Evolutionary conservation across 2,888 invertebrate genomes (phyloP).

Genomic region (Epinotia demarniana): DNA sequence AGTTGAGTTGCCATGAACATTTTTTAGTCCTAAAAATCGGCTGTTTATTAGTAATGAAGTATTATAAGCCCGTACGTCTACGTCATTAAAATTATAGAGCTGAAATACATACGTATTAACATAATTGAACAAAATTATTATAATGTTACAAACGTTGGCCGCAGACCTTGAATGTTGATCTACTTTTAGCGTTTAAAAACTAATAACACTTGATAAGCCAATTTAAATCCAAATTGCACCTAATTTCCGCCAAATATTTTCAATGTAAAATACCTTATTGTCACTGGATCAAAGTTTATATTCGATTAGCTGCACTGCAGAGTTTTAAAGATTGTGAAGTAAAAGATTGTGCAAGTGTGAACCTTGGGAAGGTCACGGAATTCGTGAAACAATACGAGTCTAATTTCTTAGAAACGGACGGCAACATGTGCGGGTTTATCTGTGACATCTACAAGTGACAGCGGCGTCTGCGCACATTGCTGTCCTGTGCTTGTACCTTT

Average conservation of each 20-base stretch:
- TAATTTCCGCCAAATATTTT: neutral
- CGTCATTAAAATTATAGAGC: conserved; percentile 9
- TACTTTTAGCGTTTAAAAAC: conserved; percentile 9
- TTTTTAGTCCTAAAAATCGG: neutral
- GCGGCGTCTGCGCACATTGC: conserved; percentile 57
- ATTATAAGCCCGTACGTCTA: neutral
- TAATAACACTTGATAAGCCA: conserved; percentile 17
- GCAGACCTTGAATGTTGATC: conserved; percentile 11
- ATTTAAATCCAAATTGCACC: conserved; percentile 1
- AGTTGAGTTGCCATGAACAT: neutral
- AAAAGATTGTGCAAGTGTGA: conserved; percentile 48
- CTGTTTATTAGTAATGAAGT: neutral
- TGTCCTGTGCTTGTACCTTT: conserved; percentile 50
- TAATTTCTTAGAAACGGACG: conserved; percentile 56
- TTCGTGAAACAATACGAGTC: conserved; percentile 65
- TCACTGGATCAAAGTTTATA: neutral
- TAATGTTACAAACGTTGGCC: conserved; percentile 15
- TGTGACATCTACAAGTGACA: conserved; percentile 64
- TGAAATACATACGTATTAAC: conserved; percentile 9
- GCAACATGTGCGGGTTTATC: conserved; percentile 76
- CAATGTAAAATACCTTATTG: neutral
- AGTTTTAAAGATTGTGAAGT: conserved; percentile 19
- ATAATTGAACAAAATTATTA: conserved; percentile 29
- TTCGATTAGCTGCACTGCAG: neutral
- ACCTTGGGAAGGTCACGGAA: conserved; percentile 67